These are phyloP conservation scores for Mustelus asterias DNA, from an alignment of 2,113 vertebrate genomes.

Conservation along the genomic window DNA sequence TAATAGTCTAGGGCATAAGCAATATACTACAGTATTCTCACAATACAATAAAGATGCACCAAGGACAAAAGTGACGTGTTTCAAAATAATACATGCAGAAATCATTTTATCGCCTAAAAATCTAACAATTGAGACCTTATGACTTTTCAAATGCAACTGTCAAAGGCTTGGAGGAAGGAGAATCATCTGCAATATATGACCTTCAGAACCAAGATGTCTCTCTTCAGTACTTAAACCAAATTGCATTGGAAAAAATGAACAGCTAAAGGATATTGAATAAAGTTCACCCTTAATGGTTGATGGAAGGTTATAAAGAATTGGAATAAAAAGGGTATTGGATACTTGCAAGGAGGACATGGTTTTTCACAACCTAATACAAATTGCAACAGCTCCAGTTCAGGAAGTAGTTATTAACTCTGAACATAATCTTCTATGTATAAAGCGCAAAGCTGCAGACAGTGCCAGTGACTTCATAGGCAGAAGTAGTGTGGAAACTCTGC, in stretches of 20 bases:
- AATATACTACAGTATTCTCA: neutral
- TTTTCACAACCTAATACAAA: slow-evolving; percentile 10
- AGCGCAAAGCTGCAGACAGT: neutral
- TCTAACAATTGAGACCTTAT: neutral
- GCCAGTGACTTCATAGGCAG: neutral
- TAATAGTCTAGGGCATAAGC: neutral
- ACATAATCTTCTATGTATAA: neutral
- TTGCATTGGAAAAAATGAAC: neutral
- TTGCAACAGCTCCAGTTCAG: neutral
- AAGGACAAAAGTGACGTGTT: neutral
- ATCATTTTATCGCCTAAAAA: neutral
- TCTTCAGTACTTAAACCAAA: neutral
- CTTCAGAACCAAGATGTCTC: neutral
- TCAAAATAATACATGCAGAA: neutral
- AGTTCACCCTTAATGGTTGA: neutral
- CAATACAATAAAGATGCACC: neutral
- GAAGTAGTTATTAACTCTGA: neutral
- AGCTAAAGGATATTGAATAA: neutral
- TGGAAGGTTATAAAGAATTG: neutral
- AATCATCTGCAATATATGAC: neutral
- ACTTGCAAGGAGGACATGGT: neutral
- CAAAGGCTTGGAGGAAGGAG: neutral
- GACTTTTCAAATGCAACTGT: neutral
- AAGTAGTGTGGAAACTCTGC: neutral
- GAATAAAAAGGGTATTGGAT: neutral